A percentile compares a stretch with the other conserved stretches of the same genome.
phyloP scores from a whole-genome alignment of 2,113 vertebrate species.

The Thermophis baileyi region DNA sequence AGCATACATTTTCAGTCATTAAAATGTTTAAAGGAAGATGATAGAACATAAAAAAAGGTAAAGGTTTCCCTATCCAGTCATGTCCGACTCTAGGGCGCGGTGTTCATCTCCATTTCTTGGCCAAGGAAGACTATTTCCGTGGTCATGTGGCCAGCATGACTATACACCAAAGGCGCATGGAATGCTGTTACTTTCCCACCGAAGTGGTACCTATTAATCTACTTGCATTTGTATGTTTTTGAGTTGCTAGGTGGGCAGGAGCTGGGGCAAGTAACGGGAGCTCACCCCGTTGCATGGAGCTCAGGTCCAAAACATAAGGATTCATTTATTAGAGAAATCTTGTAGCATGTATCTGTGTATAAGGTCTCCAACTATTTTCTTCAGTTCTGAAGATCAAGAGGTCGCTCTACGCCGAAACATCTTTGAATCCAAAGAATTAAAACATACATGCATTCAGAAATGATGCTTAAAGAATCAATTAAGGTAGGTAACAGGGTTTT shows the following conservation, averaged over 20 bases:
- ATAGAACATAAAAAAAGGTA: not conserved
- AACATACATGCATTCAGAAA: not conserved
- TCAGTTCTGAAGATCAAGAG: not conserved
- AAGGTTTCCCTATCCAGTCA: not conserved
- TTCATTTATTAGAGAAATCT: not conserved
- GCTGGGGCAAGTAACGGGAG: no score
- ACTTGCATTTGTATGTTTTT: not conserved
- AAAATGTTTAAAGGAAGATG: not conserved
- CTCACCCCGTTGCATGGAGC: not conserved
- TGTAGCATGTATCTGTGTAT: not conserved
- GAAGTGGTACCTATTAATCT: not conserved
- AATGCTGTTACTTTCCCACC: not conserved
- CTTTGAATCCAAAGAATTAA: not conserved
- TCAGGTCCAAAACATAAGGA: not conserved
- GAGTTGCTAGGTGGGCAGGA: not conserved
- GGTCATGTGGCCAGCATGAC: not conserved
- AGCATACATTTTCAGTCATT: not conserved
- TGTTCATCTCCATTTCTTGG: not conserved
- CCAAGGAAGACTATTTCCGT: not conserved
- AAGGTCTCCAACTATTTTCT: not conserved
- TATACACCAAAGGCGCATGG: not conserved
- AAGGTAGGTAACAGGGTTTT: not conserved
- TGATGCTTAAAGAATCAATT: not conserved
- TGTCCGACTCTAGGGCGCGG: fast-evolving
- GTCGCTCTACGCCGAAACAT: not conserved